phyloP scores from a whole-genome alignment of 2,113 vertebrate genomes.

The Nettapus auritus region DNA sequence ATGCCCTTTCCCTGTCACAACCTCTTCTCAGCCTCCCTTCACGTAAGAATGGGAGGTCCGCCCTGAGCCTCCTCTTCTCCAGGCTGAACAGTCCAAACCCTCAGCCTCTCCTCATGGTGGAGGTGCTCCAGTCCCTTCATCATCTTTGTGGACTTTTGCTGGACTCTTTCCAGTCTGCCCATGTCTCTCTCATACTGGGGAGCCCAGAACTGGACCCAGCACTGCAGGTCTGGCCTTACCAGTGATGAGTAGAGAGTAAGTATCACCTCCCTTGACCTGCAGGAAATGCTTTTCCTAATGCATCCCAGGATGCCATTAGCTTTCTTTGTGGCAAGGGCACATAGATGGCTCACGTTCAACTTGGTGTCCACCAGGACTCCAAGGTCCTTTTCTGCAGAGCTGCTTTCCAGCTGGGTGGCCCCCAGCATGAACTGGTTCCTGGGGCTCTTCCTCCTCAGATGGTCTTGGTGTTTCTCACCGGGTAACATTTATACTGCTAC shows the following conservation, averaged over 20 bases:
- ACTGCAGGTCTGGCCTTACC: not conserved
- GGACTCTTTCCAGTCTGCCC: not conserved
- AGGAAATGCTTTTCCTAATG: not conserved
- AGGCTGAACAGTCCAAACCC: not conserved
- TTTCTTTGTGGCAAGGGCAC: not conserved
- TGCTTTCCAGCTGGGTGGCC: not conserved
- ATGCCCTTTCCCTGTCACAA: not conserved
- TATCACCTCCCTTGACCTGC: not conserved
- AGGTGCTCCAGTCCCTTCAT: not conserved
- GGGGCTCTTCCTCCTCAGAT: not conserved
- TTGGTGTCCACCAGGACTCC: not conserved
- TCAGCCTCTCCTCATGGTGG: not conserved
- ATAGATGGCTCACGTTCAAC: not conserved
- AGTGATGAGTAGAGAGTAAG: not conserved
- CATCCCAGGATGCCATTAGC: not conserved
- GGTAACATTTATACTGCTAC: not conserved
- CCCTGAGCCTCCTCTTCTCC: not conserved
- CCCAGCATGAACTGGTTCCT: not conserved
- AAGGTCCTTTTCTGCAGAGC: not conserved
- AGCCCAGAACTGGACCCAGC: not conserved
- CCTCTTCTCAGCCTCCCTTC: not conserved
- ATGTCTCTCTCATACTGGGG: not conserved
- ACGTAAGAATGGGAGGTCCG: no score
- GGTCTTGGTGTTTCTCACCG: not conserved
- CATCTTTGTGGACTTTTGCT: not conserved